Base-by-base conservation (phyloP, 2,113 vertebrate genomes). In the Cyprinus carpio region DNA sequence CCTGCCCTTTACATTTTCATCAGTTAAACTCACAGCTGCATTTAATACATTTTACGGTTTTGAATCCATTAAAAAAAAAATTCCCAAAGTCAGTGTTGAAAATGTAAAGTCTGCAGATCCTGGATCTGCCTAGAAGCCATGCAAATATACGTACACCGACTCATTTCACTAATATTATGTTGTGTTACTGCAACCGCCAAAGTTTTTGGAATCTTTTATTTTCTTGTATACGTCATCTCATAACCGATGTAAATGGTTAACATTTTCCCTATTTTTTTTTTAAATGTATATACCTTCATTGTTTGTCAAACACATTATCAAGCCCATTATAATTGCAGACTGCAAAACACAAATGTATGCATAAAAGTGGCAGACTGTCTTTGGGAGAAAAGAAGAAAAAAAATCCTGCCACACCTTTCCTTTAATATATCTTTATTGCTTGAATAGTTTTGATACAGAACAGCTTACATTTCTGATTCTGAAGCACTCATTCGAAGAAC, bases 391-490 rank as follows among this genome's bases (percentile, higher is more conserved):
- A 16, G 29, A 25, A 75, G 1, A 40, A 25, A 31, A 34, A 11
- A 58, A 16, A 29, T 10, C 11, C 3, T 23, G 18, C 40, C 37
- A 27, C 89, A 88, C 82, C 67, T 81, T 91, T 93, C 83, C 86
- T 69, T 91, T 91, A 95, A 97, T 97, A 98, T 95, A 95, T 95
- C 94, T 98, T 99, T 99, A 99, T 99, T 99, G 97, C 96, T 96
- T 97, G 95, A 95, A 95, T 95, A 96, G 94, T 95, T 96, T 96
- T 91, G 94, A 97, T 96, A 98, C 96, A 98, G 96, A 97, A 97
- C 95, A 97, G 95, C 92, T 95, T 94, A 95, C 92, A 95, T 94
- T 94, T 95, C 91, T 95, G 96, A 96, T 96, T 97, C 94, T 91
- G 90, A 91, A 90, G 92, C 92, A 91, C 92, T 91, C 88, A 87